Conservation (phyloP, 2,888 invertebrate species). For the Cremastinae sp. region DNA sequence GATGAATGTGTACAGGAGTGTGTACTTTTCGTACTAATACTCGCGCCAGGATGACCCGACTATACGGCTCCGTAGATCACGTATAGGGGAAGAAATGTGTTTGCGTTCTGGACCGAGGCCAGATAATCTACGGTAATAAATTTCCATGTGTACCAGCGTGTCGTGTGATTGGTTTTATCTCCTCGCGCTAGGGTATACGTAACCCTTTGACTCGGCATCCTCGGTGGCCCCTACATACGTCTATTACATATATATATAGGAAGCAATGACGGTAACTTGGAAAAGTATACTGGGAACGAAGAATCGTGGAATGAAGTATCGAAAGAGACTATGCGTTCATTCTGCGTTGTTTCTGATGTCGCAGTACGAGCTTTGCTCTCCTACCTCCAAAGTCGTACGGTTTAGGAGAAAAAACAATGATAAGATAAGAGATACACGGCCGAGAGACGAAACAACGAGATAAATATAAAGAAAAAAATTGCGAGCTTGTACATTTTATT, state of each 20-base stretch:
- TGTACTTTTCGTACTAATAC: slow-evolving; percentile 42
- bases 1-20: slow-evolving; percentile 4
- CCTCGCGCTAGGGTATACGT: slow-evolving; percentile 64
- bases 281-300: slow-evolving; percentile 1
- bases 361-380: not conserved
- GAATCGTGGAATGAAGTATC: slow-evolving; percentile 51
- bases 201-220: slow-evolving; percentile 58
- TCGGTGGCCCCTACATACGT: slow-evolving; percentile 8
- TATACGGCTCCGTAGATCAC: slow-evolving; percentile 41
- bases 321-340: slow-evolving; percentile 38
- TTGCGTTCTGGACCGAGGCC: slow-evolving; percentile 78
- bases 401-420: slow-evolving; percentile 31
- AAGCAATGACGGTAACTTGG: slow-evolving; percentile 4
- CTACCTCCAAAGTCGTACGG: slow-evolving; percentile 8
- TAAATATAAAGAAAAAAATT: not conserved
- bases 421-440: slow-evolving; percentile 18
- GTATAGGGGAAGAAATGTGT: slow-evolving; percentile 74
- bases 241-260: slow-evolving; percentile 14
- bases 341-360: slow-evolving; percentile 39
- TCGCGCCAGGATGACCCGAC: slow-evolving; percentile 10
- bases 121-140: slow-evolving; percentile 79
- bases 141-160: slow-evolving; percentile 76
- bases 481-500: slow-evolving; percentile 5
- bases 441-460: not conserved
- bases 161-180: slow-evolving; percentile 79